Base-by-base conservation (phyloP, 2,797 vertebrate species). In the Pangasius krempfi region DNA sequence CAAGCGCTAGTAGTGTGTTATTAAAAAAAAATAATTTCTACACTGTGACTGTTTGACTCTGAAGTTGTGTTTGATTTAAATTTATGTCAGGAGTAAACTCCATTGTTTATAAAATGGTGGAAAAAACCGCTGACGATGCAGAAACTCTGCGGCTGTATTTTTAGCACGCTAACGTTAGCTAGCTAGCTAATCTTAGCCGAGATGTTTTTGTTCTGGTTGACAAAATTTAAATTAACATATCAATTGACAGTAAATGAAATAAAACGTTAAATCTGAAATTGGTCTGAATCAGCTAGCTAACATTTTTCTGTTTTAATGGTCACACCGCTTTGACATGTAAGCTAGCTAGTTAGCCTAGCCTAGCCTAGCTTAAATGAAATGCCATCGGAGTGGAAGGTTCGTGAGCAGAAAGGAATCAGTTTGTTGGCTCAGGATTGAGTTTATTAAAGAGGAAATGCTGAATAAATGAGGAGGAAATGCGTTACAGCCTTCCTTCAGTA, bases 131-230 rank as follows among this genome's bases (percentile, higher is more conserved):
- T 58, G 78, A 84, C 44, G 25, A 33, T 44, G 76, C 76, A 58
- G 37, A 64, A 56, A 88, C 90, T 89, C 90, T 93, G 91, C 92
- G 89, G 79, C 85, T 73, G 75, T 93, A 93, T 94, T 94, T 94
- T 90, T 88, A 92, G 90, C 88, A 30, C 13, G 88, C 84, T 76
- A 89, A 73, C 33, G 68, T 3, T 37, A 68, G 58, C 85, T 52
- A 80, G 50, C 75, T 27, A 78, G 91, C 89, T 89, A 88, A 87
- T 75, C 40, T 40, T 80, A 80, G 78, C 54, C 4, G 30, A 60
- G 2, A 14, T 80, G 47, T 40, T 60, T 40, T 60, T 81, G 10
- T 60, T 81, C 33, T 25, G 10, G 22, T 40, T 40, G 6, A 25
- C 0, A 13, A 40, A 40, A 12, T 33, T 9, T 14, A 22, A 80